Evolutionary conservation across 2,888 invertebrate species (phyloP).

Genomic region (Pachliopta kotzebuea): DNA sequence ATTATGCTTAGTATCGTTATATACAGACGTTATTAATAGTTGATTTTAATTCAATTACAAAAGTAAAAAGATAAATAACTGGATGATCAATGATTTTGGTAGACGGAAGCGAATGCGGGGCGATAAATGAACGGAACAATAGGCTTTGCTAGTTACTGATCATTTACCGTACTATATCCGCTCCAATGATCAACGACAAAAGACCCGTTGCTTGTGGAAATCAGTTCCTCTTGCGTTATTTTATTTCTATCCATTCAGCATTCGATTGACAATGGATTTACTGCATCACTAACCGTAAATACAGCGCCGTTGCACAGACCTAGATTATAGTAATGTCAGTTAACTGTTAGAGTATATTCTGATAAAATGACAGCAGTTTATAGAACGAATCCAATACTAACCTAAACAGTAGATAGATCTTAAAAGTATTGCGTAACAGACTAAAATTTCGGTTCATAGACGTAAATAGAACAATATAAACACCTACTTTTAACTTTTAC

Average conservation of each 20-base stretch:
- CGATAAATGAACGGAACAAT: not conserved
- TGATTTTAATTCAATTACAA: not conserved
- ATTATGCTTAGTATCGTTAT: not conserved
- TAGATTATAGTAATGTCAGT: constrained; percentile 1
- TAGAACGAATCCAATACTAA: not conserved
- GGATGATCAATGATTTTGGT: not conserved
- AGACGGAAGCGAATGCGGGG: constrained; percentile 4
- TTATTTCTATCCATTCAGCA: constrained; percentile 11
- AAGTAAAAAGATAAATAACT: too few relatives aligned
- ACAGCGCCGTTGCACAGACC: constrained; percentile 1
- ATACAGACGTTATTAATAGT: not conserved
- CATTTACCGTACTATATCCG: constrained; percentile 60
- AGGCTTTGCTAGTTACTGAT: constrained; percentile 20
- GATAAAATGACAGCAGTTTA: constrained; percentile 4
- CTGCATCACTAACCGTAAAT: constrained; percentile 20
- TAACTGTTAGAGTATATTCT: not conserved
- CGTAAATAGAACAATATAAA: not conserved
- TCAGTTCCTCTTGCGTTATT: constrained; percentile 26
- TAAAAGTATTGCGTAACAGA: not conserved
- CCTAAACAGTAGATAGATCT: not conserved
- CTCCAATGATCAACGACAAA: constrained; percentile 56
- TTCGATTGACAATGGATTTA: constrained; percentile 20
- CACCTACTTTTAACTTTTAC: too few relatives aligned
- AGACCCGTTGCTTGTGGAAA: constrained; percentile 27
- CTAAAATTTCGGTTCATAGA: not conserved